Percentiles rank a stretch among this genome's conserved stretches.
These are phyloP conservation scores for Cenopis cana DNA, from an alignment of 2,888 invertebrate genomes.

Conservation along the genomic window DNA sequence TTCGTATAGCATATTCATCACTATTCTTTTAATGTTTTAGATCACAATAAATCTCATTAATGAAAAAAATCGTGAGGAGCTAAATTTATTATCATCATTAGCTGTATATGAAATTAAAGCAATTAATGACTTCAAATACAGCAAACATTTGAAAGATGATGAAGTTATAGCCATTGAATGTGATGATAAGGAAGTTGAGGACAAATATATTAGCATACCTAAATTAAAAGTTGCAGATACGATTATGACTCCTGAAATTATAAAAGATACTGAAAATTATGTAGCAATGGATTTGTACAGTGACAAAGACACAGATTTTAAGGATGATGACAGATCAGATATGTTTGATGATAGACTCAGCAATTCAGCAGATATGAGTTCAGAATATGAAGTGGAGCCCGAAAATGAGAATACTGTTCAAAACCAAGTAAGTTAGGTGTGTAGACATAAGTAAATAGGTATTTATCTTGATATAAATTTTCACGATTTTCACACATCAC, in stretches of 20 bases:
- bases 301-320: neutral
- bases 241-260: neutral
- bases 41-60: slow-evolving; percentile 51
- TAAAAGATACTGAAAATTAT: slow-evolving; percentile 1
- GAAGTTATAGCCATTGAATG: neutral
- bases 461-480: too few species aligned
- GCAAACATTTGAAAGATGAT: slow-evolving; percentile 29
- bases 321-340: slow-evolving; percentile 2
- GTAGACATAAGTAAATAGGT: neutral
- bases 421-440: slow-evolving; percentile 14
- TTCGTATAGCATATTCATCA: neutral
- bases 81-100: slow-evolving; percentile 50
- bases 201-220: neutral
- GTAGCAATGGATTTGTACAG: neutral
- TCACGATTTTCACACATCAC: too few species aligned
- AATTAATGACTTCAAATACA: slow-evolving; percentile 43
- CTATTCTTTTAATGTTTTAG: slow-evolving; percentile 47
- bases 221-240: slow-evolving; percentile 28
- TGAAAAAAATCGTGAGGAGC: slow-evolving; percentile 47
- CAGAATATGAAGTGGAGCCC: slow-evolving; percentile 14
- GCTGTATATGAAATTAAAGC: slow-evolving; percentile 35
- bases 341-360: slow-evolving; percentile 10
- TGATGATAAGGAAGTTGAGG: slow-evolving; percentile 8
- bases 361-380: slow-evolving; percentile 5
- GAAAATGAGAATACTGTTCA: neutral